A percentile compares a stretch with the other conserved stretches of the same genome.
phyloP scores from a whole-genome alignment of 2,113 vertebrate genomes.

The Ranitomeya imitator region DNA sequence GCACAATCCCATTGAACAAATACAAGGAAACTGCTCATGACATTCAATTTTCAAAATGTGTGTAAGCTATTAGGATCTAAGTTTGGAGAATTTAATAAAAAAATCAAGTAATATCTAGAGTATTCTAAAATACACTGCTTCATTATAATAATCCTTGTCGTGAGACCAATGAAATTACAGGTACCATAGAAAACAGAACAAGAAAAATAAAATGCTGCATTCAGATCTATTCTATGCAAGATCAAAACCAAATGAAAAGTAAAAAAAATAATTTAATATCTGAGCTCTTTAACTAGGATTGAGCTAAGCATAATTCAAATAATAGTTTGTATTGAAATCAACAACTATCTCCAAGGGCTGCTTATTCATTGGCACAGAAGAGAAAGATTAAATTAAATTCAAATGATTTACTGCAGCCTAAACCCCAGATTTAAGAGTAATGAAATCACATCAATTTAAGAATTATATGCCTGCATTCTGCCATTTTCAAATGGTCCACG shows the following conservation, averaged over 20 bases:
- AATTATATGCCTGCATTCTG: constrained; percentile 62
- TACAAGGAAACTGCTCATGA: too few relatives aligned
- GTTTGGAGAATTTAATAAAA: too few relatives aligned
- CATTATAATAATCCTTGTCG: not conserved
- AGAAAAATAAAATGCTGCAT: not conserved
- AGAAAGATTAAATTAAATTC: constrained; percentile 59
- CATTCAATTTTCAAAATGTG: too few relatives aligned
- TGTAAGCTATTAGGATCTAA: too few relatives aligned
- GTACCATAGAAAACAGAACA: not conserved
- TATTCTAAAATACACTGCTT: too few relatives aligned
- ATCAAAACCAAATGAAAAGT: not conserved
- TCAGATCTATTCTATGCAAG: not conserved
- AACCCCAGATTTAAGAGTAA: constrained; percentile 65
- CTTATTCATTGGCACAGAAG: constrained; percentile 59
- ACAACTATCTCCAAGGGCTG: constrained; percentile 53
- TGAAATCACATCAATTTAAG: constrained; percentile 62
- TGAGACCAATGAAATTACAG: not conserved
- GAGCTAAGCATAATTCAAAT: not conserved
- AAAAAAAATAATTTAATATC: constrained; percentile 1
- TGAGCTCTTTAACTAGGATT: not conserved
- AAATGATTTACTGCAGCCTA: constrained; percentile 10
- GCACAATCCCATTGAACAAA: too few relatives aligned
- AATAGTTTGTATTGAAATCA: constrained; percentile 27
- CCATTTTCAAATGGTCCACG: constrained; percentile 66
- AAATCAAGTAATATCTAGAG: too few relatives aligned